These are phyloP conservation scores for Scyliorhinus canicula DNA, from an alignment of 2,797 vertebrate genomes.

Conservation along the genomic window DNA sequence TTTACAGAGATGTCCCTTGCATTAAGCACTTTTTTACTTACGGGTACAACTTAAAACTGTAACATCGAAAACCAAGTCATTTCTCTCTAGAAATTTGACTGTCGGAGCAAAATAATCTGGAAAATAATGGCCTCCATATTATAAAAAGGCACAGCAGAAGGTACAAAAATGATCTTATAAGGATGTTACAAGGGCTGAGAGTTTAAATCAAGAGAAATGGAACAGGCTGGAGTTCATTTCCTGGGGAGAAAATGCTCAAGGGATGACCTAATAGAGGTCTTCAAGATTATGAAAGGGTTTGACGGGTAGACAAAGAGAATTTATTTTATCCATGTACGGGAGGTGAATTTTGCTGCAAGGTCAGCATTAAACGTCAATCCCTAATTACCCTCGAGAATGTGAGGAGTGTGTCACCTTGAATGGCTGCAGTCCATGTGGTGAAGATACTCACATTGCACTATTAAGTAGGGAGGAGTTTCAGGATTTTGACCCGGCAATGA, in stretches of 20 bases:
- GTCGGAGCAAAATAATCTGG: not conserved
- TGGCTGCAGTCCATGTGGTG: too few relatives aligned
- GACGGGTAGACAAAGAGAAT: not conserved
- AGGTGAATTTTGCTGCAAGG: too few relatives aligned
- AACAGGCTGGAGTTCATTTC: not conserved
- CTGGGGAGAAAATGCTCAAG: not conserved
- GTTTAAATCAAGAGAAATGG: not conserved
- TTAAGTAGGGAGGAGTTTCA: too few relatives aligned
- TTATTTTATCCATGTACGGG: not conserved
- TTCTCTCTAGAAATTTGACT: not conserved
- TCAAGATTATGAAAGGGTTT: not conserved
- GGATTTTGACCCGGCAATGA: too few relatives aligned
- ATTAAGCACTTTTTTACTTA: not conserved
- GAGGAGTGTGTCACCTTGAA: too few relatives aligned
- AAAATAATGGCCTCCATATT: not conserved
- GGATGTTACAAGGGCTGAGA: not conserved
- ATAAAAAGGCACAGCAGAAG: not conserved
- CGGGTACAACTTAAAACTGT: not conserved
- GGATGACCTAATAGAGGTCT: not conserved
- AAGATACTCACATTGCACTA: too few relatives aligned
- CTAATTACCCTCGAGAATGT: too few relatives aligned
- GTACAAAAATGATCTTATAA: not conserved
- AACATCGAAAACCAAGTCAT: not conserved
- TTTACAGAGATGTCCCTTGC: not conserved
- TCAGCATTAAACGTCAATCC: too few relatives aligned